phyloP scores from a whole-genome alignment of 2,113 vertebrate genomes.

The Takifugu flavidus region DNA sequence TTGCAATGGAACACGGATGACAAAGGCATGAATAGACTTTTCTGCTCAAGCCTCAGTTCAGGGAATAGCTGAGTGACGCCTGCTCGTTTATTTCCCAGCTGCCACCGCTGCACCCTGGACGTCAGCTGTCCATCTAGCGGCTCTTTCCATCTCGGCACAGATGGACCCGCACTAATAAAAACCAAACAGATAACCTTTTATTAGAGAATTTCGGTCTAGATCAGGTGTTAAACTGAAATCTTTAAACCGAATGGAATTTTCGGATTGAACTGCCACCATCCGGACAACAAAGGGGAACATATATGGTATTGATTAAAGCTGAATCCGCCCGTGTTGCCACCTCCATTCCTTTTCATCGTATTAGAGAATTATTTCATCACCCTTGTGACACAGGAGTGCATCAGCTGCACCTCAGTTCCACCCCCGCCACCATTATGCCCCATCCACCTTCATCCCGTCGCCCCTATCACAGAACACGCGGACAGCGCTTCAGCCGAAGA shows the following conservation, averaged over 20 bases:
- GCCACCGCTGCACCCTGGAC: slow-evolving; percentile 6
- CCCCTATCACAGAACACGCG: slow-evolving; percentile 50
- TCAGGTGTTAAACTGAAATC: neutral
- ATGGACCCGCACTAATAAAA: slow-evolving; percentile 5
- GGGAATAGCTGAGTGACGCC: slow-evolving; percentile 4
- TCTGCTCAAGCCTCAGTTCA: neutral
- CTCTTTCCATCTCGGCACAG: slow-evolving; percentile 5
- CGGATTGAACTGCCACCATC: slow-evolving; percentile 1
- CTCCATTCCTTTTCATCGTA: slow-evolving; percentile 30
- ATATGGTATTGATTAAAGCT: slow-evolving; percentile 22
- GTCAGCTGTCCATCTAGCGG: neutral
- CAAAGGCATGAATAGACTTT: neutral
- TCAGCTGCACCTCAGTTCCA: slow-evolving; percentile 14
- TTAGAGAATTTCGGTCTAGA: neutral
- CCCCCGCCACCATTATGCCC: neutral
- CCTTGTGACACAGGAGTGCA: slow-evolving; percentile 21
- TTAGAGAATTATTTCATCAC: slow-evolving; percentile 36
- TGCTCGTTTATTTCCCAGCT: slow-evolving; percentile 26
- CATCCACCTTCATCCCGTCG: slow-evolving; percentile 12
- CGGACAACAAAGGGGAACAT: slow-evolving; percentile 6
- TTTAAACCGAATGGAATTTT: too few relatives aligned
- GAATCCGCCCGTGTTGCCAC: slow-evolving; percentile 32
- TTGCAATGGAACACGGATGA: too few relatives aligned
- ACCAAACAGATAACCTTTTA: slow-evolving; percentile 8
- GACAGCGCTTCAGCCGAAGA: slow-evolving; percentile 46